Percentiles rank a stretch among this genome's conserved stretches.
Evolutionary conservation across 1,140 invertebrate genomes (phyloP).

Genomic region (Trichonephila inaurata): DNA sequence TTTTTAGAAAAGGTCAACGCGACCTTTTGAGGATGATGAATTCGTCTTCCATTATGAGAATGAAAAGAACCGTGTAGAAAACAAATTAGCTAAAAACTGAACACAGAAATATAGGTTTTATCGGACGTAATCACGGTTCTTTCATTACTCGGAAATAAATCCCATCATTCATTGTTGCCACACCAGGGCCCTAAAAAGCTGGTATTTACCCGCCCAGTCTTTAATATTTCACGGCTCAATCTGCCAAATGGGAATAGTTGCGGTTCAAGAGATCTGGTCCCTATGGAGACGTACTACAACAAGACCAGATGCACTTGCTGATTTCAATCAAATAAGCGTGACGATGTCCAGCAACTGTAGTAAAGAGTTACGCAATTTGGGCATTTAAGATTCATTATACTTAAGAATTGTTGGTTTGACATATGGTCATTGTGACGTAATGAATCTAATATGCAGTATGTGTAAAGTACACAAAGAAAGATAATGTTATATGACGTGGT

Average conservation of each 20-base stretch:
- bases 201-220: constrained; percentile 41
- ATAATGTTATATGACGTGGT: too few species aligned
- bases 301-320: not conserved
- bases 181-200: not conserved
- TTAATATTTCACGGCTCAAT: constrained; percentile 73
- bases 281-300: constrained; percentile 47
- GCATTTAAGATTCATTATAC: not conserved
- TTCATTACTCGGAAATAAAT: constrained; percentile 6
- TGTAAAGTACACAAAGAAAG: too few species aligned
- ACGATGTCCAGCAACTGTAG: not conserved
- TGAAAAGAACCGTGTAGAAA: constrained; percentile 27
- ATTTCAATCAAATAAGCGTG: not conserved
- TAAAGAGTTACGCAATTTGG: not conserved
- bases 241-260: constrained; percentile 40
- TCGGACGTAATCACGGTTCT: not conserved
- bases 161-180: constrained; percentile 10
- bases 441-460: too few species aligned
- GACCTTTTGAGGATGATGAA: constrained; percentile 44
- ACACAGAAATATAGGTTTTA: constrained; percentile 27
- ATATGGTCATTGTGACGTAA: not conserved
- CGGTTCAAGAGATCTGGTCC: not conserved
- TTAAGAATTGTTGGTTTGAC: not conserved
- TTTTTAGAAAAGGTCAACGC: constrained; percentile 19
- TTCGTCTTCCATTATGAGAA: constrained; percentile 9
- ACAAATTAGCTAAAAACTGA: constrained; percentile 52